Base-by-base conservation (phyloP, 2,113 vertebrate genomes). In the Stigmatopora nigra region DNA sequence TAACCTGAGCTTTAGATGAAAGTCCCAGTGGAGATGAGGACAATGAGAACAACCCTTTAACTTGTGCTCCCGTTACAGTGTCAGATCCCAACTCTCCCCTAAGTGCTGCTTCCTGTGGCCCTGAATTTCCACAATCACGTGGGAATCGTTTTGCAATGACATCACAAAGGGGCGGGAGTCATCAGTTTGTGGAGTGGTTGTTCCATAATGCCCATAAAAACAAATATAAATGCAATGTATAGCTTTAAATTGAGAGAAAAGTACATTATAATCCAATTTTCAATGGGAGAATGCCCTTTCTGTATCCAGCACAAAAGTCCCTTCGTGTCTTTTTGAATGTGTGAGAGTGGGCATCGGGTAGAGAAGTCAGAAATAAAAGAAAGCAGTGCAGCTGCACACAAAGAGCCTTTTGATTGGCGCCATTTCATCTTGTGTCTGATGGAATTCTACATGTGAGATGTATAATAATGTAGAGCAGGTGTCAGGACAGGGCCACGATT, bases 351-450 rank as follows among this genome's bases (percentile, higher is more conserved):
- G 61, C 61, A 38, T 71, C 71, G 73, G 77, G 77, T 68, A 56
- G 79, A 73, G 71, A 79, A 71, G 67, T 56, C 73, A 70, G 64
- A 69, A 66, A 60, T 49, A 70, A 74, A 67, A 61, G 59, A 63
- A 69, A 62, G 72, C 35, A 46, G 68, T 41, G 20, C 86, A 88
- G 83, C 85, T 88, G 85, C 69, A 74, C 81, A 89, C 86, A 89
- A 89, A 88, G 82, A 57, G 20, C 20, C 77, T 58, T 73, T 88
- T 88, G 69, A 87, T 84, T 70, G 76, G 55, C 60, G 8, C 59
- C 71, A 64, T 78, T 59, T 77, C 69, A 70, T 69, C 41, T 52
- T 2, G 55, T 58, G 71, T 71, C 60, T 51, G 36, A 45, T 15
- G 76, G 72, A 72, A 74, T 78, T 70, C 77, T 69, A 62, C 69